These are phyloP conservation scores for Tapera naevia DNA, from an alignment of 2,797 vertebrate genomes.

Conservation along the genomic window DNA sequence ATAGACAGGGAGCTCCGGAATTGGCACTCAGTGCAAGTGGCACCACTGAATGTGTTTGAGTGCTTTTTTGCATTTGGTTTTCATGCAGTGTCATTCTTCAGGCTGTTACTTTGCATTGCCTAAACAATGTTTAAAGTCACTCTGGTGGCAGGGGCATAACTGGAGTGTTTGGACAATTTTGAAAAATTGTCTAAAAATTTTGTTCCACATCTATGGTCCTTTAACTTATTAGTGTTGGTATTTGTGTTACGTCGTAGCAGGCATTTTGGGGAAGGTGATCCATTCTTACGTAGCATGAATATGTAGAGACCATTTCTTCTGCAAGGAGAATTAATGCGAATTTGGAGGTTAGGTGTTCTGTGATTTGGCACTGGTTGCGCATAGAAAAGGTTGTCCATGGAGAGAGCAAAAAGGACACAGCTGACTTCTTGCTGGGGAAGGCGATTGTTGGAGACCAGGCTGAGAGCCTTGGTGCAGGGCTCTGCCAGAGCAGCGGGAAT, in stretches of 20 bases:
- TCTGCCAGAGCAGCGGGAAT: neutral
- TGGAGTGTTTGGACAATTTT: neutral
- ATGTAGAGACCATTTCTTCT: neutral
- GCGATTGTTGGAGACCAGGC: neutral
- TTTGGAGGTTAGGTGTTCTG: neutral
- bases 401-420: neutral
- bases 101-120: neutral
- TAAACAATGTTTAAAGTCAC: neutral
- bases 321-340: neutral
- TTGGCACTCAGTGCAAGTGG: rapidly evolving
- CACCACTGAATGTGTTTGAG: neutral
- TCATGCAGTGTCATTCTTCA: neutral
- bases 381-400: neutral
- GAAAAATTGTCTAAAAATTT: neutral
- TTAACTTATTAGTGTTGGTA: neutral
- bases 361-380: neutral
- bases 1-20: neutral
- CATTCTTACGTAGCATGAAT: neutral
- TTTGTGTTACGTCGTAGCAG: neutral
- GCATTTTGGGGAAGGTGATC: neutral
- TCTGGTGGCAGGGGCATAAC: neutral
- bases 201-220: neutral
- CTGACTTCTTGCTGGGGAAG: too few species aligned
- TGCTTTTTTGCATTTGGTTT: neutral
- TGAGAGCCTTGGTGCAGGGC: neutral